Conservation (phyloP, 2,888 invertebrate genomes). For the Octonoba sinensis region DNA sequence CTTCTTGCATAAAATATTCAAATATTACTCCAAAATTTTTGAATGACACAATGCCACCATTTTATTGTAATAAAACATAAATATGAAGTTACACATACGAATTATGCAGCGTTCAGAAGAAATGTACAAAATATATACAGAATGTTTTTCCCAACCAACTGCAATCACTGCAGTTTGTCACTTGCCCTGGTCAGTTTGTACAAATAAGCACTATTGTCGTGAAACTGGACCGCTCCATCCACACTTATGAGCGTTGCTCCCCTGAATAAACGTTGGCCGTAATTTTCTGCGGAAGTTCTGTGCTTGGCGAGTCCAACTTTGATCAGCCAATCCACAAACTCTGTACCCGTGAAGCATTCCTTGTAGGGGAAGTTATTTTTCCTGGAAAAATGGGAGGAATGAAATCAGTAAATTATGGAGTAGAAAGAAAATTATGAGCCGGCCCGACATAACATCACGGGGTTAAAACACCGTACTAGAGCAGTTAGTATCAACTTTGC, state of each 20-base stretch:
- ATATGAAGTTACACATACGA: too few relatives aligned
- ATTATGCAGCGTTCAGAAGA: background rate
- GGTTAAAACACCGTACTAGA: too few relatives aligned
- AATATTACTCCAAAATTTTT: too few relatives aligned
- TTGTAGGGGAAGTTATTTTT: conserved; percentile 69
- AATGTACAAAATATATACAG: conserved; percentile 19
- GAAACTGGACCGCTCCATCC: conserved; percentile 86
- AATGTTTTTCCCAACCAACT: background rate
- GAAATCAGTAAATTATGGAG: background rate
- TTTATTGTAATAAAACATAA: too few relatives aligned
- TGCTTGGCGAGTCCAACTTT: conserved; percentile 85
- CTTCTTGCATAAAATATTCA: too few relatives aligned
- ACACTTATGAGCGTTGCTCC: conserved; percentile 88
- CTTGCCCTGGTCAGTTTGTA: conserved; percentile 13
- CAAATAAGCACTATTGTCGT: conserved; percentile 73
- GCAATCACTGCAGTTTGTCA: background rate
- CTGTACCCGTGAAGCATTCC: conserved; percentile 87
- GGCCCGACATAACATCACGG: too few relatives aligned
- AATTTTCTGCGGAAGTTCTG: conserved; percentile 83
- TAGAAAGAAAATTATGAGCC: too few relatives aligned
- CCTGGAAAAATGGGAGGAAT: conserved; percentile 19
- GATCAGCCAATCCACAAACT: conserved; percentile 88
- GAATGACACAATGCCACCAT: too few relatives aligned
- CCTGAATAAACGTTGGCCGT: conserved; percentile 86
- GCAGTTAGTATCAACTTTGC: too few relatives aligned